Conservation (phyloP, 2,888 invertebrate species). For the Chrysolina oricalcia region DNA sequence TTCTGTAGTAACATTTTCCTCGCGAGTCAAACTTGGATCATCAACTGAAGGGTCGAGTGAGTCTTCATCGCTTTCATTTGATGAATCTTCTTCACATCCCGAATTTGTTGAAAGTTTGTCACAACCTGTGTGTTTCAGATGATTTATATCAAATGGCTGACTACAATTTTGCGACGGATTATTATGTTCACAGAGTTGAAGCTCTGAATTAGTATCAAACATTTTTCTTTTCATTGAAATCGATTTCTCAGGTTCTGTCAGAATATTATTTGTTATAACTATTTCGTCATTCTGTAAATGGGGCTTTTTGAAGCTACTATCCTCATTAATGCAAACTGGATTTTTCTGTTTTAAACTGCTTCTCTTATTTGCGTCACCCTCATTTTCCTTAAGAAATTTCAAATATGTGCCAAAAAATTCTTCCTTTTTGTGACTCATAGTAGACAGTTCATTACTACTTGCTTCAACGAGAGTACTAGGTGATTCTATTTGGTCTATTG, state of each 20-base stretch:
- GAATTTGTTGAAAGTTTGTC: not conserved
- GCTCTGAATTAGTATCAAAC: not conserved
- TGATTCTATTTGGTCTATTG: not conserved
- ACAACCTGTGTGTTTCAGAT: not conserved
- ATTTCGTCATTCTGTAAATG: not conserved
- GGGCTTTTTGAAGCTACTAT: not conserved
- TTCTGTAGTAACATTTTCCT: not conserved
- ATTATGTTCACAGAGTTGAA: not conserved
- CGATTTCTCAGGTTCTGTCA: not conserved
- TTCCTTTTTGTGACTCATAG: not conserved
- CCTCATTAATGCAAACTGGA: not conserved
- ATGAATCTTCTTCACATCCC: constrained; percentile 6
- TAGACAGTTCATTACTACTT: not conserved
- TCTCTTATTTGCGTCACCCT: not conserved
- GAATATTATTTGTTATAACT: not conserved
- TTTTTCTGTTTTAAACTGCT: not conserved
- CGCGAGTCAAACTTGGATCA: constrained; percentile 4
- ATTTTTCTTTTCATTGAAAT: not conserved
- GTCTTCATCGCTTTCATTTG: constrained; percentile 18
- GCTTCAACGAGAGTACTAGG: not conserved
- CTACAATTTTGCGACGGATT: not conserved
- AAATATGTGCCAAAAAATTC: not conserved
- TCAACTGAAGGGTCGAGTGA: not conserved
- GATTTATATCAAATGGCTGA: not conserved
- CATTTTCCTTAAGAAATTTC: not conserved